Percentiles rank a stretch among this genome's conserved stretches.
phyloP scores from a whole-genome alignment of 53 echinoderm and acorn worm genomes.

The Temnopleurus reevesii region DNA sequence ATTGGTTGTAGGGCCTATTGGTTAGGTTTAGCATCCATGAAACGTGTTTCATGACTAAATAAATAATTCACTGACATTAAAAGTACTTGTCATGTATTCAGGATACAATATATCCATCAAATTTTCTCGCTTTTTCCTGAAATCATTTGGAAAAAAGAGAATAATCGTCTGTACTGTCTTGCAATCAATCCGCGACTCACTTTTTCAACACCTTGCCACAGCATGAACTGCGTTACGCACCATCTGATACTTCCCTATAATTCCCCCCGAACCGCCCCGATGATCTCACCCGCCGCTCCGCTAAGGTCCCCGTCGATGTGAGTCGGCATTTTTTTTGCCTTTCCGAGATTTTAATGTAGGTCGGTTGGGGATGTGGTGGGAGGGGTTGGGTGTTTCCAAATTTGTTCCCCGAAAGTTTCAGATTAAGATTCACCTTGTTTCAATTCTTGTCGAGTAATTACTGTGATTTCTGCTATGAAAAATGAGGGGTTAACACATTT shows the following conservation, averaged over 20 bases:
- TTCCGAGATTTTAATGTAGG: background rate
- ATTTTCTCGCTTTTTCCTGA: too few relatives aligned
- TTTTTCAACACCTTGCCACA: constrained; percentile 1
- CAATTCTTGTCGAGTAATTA: background rate
- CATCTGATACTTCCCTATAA: constrained; percentile 33
- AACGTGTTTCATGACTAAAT: too few relatives aligned
- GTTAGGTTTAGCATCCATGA: too few relatives aligned
- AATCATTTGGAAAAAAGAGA: too few relatives aligned
- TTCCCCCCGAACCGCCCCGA: constrained; percentile 38
- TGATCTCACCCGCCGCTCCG: constrained; percentile 27
- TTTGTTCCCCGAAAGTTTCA: background rate
- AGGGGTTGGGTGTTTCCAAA: constrained; percentile 7
- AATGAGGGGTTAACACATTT: too few relatives aligned
- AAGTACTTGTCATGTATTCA: too few relatives aligned
- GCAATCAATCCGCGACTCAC: background rate
- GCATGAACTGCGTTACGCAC: constrained; percentile 31
- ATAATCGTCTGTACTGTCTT: too few relatives aligned
- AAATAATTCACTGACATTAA: too few relatives aligned
- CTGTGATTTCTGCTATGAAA: background rate
- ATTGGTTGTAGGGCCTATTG: too few relatives aligned
- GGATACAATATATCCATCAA: too few relatives aligned
- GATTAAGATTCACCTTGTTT: background rate
- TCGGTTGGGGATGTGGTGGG: background rate
- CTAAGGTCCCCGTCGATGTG: background rate
- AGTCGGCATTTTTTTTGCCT: background rate